phyloP scores from a whole-genome alignment of 2,113 vertebrate species.

The Oxyruncus cristatus region DNA sequence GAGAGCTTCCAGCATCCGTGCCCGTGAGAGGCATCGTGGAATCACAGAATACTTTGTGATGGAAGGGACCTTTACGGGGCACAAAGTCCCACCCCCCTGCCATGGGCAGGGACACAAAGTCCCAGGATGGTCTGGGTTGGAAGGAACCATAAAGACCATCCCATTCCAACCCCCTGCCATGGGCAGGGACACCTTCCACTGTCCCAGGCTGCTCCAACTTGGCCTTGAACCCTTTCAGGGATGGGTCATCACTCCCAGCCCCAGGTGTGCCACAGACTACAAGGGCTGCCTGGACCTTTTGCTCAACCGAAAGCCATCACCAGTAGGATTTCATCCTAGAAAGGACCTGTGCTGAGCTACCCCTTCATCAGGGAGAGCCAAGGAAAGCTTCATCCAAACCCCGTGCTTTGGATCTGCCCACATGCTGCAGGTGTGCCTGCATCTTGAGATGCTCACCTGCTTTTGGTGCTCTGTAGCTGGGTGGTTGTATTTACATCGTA shows the following conservation, averaged over 20 bases:
- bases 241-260: not conserved
- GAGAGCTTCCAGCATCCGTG: fast-evolving
- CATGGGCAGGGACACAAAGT: not conserved
- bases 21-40: fast-evolving
- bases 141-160: not conserved
- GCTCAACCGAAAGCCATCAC: not conserved
- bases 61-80: not conserved
- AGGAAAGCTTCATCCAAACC: not conserved
- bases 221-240: not conserved
- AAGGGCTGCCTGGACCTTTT: not conserved
- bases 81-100: not conserved
- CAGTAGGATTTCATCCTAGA: not conserved
- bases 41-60: not conserved
- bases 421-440: fast-evolving
- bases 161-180: not conserved
- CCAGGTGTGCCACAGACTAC: not conserved
- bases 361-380: not conserved
- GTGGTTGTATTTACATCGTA: not conserved
- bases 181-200: not conserved
- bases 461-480: not conserved
- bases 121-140: not conserved
- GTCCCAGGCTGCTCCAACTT: fast-evolving
- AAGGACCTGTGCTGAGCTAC: not conserved
- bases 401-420: fast-evolving
- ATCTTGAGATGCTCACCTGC: not conserved